Evolutionary conservation across 2,113 vertebrate genomes (phyloP).

Genomic region (Illadopsis cleaveri): DNA sequence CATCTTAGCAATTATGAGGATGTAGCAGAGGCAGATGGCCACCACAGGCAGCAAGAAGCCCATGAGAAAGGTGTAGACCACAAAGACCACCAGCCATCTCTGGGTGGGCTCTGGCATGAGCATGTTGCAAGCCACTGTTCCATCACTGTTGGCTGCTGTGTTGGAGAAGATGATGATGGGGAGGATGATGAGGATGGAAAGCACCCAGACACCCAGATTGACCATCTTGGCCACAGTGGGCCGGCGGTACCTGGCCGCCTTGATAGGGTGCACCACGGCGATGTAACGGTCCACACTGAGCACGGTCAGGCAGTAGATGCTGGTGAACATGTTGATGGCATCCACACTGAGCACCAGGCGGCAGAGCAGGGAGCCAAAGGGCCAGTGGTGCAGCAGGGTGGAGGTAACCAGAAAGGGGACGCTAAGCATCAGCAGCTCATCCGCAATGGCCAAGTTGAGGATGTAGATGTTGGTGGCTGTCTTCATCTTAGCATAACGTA

Average conservation of each 20-base stretch:
- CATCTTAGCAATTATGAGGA: constrained; percentile 90
- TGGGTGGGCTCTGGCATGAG: constrained; percentile 88
- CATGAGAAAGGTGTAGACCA: constrained; percentile 89
- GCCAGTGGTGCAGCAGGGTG: constrained; percentile 88
- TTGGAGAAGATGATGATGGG: constrained; percentile 89
- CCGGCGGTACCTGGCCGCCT: constrained; percentile 86
- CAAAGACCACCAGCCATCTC: constrained; percentile 87
- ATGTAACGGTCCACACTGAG: constrained; percentile 90
- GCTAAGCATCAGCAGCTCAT: constrained; percentile 90
- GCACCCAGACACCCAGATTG: constrained; percentile 86
- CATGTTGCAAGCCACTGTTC: constrained; percentile 90
- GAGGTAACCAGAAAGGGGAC: constrained; percentile 90
- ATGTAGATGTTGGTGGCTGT: constrained; percentile 93
- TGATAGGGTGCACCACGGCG: constrained; percentile 90
- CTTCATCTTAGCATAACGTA: constrained; percentile 93
- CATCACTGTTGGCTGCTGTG: constrained; percentile 85
- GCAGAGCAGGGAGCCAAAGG: constrained; percentile 87
- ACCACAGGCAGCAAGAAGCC: constrained; percentile 89
- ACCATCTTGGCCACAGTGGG: constrained; percentile 89
- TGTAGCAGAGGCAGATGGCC: constrained; percentile 90
- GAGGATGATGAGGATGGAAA: constrained; percentile 86
- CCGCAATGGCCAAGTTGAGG: constrained; percentile 87
- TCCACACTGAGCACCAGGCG: constrained; percentile 90
- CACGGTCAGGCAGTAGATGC: constrained; percentile 89
- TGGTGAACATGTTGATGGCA: constrained; percentile 95